A percentile compares a stretch with the other conserved stretches of the same genome.
phyloP scores from a whole-genome alignment of 1,140 invertebrate genomes.

The Heterodera carotae region DNA sequence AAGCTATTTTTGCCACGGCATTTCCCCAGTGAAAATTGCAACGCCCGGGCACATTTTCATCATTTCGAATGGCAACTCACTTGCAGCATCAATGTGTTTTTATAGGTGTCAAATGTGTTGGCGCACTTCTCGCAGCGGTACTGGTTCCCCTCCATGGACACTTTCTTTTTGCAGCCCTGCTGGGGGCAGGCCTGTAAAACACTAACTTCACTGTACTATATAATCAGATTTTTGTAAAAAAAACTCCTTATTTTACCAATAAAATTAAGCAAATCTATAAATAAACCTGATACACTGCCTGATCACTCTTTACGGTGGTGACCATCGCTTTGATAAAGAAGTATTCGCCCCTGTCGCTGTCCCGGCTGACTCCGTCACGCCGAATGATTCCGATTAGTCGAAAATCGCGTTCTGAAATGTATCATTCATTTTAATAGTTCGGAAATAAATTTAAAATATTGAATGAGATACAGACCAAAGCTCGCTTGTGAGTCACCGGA shows the following conservation, averaged over 20 bases:
- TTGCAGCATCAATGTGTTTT: slow-evolving; percentile 79
- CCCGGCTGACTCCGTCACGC: slow-evolving; percentile 32
- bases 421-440: too few relatives aligned
- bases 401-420: slow-evolving; percentile 54
- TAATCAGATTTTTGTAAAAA: too few relatives aligned
- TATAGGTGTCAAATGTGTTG: slow-evolving; percentile 79
- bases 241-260: too few relatives aligned
- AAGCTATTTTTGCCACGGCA: too few relatives aligned
- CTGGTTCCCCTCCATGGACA: slow-evolving; percentile 75
- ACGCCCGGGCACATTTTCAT: too few relatives aligned
- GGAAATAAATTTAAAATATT: too few relatives aligned
- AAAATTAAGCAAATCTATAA: not conserved
- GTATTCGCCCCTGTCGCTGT: slow-evolving; percentile 43
- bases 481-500: slow-evolving; percentile 1
- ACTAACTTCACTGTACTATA: slow-evolving; percentile 11
- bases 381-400: slow-evolving; percentile 47
- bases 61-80: slow-evolving; percentile 71
- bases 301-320: slow-evolving; percentile 45
- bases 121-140: slow-evolving; percentile 93
- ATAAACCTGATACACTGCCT: slow-evolving; percentile 54
- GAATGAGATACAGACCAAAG: slow-evolving; percentile 14
- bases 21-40: too few relatives aligned
- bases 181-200: slow-evolving; percentile 53
- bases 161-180: slow-evolving; percentile 58
- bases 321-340: slow-evolving; percentile 52